Evolutionary conservation across 2,888 invertebrate genomes (phyloP).

Genomic region (Lordiphosa andalusiaca): DNA sequence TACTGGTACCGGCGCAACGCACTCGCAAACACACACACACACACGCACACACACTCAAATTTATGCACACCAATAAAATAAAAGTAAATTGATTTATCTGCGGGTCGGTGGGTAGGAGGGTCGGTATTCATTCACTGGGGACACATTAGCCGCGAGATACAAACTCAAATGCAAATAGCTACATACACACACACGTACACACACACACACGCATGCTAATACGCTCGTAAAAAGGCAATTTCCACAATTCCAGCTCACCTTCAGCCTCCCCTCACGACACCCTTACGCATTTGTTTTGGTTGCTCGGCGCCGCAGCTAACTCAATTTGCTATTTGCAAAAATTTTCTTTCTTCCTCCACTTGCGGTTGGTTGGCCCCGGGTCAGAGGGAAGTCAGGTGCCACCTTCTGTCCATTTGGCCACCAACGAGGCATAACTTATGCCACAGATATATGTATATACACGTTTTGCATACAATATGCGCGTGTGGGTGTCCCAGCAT

Average conservation of each 20-base stretch:
- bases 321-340: constrained; percentile 76
- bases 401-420: constrained; percentile 34
- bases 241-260: constrained; percentile 64
- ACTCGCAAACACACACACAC: constrained; percentile 10
- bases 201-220: constrained; percentile 56
- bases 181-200: constrained; percentile 17
- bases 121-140: constrained; percentile 72
- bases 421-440: constrained; percentile 49
- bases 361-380: constrained; percentile 35
- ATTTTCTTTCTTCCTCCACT: constrained; percentile 38
- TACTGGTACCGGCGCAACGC: constrained; percentile 21
- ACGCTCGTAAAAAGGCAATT: constrained; percentile 77
- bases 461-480: constrained; percentile 37
- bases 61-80: constrained; percentile 72
- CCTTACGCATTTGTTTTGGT: constrained; percentile 32
- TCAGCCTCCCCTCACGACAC: constrained; percentile 24
- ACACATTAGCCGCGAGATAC: constrained; percentile 72
- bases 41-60: constrained; percentile 51
- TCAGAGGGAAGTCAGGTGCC: constrained; percentile 46
- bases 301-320: constrained; percentile 44
- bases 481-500: constrained; percentile 50
- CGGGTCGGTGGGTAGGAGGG: constrained; percentile 37
- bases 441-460: constrained; percentile 31
- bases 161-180: constrained; percentile 55
- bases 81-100: constrained; percentile 75